These are phyloP conservation scores for Oscheius sp. DNA, from an alignment of 1,140 invertebrate genomes.

Conservation along the genomic window DNA sequence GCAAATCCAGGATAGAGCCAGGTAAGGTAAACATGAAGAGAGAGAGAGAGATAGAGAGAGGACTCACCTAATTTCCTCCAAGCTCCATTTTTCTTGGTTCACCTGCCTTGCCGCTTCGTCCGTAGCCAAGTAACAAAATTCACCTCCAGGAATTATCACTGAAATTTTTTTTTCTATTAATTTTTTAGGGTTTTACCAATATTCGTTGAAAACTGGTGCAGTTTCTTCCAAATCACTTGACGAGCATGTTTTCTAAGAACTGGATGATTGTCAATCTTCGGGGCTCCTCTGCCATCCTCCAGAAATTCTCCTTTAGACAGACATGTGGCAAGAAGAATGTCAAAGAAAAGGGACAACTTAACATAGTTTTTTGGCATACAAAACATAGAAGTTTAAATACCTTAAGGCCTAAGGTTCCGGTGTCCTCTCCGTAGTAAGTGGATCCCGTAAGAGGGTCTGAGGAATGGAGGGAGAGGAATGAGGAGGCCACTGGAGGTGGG, in stretches of 20 bases:
- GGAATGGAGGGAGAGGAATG: not conserved
- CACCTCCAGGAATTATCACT: too few relatives aligned
- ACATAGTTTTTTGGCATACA: not conserved
- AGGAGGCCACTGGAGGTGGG: not conserved
- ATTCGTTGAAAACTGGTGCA: too few relatives aligned
- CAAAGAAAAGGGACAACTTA: not conserved
- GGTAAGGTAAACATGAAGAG: too few relatives aligned
- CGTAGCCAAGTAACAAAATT: too few relatives aligned
- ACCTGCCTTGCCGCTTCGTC: too few relatives aligned
- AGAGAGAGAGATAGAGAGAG: too few relatives aligned
- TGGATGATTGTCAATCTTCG: not conserved
- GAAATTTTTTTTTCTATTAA: too few relatives aligned
- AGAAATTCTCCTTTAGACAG: not conserved
- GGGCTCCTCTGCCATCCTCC: not conserved
- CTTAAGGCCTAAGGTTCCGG: not conserved
- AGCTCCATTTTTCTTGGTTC: too few relatives aligned
- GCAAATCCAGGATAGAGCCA: too few relatives aligned
- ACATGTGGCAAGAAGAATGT: not conserved
- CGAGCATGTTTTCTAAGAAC: not conserved
- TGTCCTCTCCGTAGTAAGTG: not conserved
- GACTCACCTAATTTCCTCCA: too few relatives aligned
- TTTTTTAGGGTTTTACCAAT: too few relatives aligned
- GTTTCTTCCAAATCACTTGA: not conserved
- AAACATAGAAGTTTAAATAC: not conserved
- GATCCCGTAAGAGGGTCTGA: not conserved